Base-by-base conservation (phyloP, 2,113 vertebrate species). In the Anoura caudifer region DNA sequence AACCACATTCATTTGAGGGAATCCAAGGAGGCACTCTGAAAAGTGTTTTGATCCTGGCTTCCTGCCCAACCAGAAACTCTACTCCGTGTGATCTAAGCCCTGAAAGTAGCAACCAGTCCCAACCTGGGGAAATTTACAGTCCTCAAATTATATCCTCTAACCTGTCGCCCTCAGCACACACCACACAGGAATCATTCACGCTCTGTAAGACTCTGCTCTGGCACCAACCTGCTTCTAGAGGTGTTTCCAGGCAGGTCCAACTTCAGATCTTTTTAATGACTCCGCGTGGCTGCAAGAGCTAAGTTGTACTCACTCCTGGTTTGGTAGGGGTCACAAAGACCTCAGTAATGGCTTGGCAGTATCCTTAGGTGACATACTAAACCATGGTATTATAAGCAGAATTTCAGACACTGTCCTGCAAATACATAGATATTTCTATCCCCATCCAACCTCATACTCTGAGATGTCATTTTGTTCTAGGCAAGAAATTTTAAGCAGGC, bases 211-310 rank as follows among this genome's bases (percentile, higher is more conserved):
- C 8, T 20, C 9, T 33, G 2, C 47, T 31, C 33, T 43, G 73
- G n/a, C 2, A 24, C 16, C 43, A 33, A 36, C 59, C 33, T 52
- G 26, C 4, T 47, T 8, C 3, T 0, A 4, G 24, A 59, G 59
- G 4, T 67, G 22, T n/a, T 52, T 43, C 17, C 47, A 52, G 33
- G 65, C 19, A 87, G 43, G 7, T 22, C 24, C 56, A 52, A 84
- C 33, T 20, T 80, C 11, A 83, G 47, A 52, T 45, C 12, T 3
- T 63, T 69, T 47, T 20, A 22, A 0, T 5, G 26, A 47, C 6
- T 38, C 33, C 16, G 3, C 17, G 12, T 9, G n/a, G 24, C 19
- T 47, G 13, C 31, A 41, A 33, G 5, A 8, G 0, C 1, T 11
- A 17, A 7, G 43, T 0, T 26, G 2, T 45, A 20, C 5, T 61